Percentiles rank a stretch among this genome's conserved stretches.
phyloP scores from a whole-genome alignment of 2,113 vertebrate species.

The Clinocottus analis region DNA sequence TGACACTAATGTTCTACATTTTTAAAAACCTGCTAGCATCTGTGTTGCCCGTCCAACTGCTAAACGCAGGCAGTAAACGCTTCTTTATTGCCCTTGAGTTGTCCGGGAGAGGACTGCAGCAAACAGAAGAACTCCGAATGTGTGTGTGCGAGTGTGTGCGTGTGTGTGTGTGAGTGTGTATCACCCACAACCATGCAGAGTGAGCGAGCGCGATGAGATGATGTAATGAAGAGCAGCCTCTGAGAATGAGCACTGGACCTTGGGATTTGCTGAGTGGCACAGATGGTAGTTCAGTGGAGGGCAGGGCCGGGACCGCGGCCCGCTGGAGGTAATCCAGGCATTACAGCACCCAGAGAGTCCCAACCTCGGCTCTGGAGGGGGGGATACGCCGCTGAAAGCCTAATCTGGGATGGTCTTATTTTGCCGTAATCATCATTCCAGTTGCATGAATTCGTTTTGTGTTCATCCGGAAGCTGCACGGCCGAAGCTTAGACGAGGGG shows the following conservation, averaged over 20 bases:
- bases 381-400: constrained; percentile 19
- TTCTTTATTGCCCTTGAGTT: neutral
- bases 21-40: too few species aligned
- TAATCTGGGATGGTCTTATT: constrained; percentile 9
- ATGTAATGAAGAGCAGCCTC: constrained; percentile 61
- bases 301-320: constrained; percentile 26
- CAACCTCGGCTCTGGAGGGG: constrained; percentile 33
- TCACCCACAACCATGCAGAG: constrained; percentile 33
- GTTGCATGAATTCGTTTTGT: neutral
- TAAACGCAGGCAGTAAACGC: neutral
- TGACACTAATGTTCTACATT: too few species aligned
- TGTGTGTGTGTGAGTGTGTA: too few species aligned
- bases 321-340: constrained; percentile 68
- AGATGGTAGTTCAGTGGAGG: constrained; percentile 65
- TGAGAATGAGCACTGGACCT: constrained; percentile 36
- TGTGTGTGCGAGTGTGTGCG: too few species aligned
- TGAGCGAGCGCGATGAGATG: constrained; percentile 38
- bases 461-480: neutral
- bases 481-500: neutral
- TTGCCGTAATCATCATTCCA: neutral
- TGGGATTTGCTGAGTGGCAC: constrained; percentile 69
- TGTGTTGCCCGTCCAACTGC: neutral
- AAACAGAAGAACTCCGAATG: constrained; percentile 5
- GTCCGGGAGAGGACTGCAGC: constrained; percentile 22
- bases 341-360: constrained; percentile 38